Evolutionary conservation across 1,140 invertebrate genomes (phyloP), one percentile per base, ranked within the genome.

Genomic region (Dreissena rostriformis): DNA sequence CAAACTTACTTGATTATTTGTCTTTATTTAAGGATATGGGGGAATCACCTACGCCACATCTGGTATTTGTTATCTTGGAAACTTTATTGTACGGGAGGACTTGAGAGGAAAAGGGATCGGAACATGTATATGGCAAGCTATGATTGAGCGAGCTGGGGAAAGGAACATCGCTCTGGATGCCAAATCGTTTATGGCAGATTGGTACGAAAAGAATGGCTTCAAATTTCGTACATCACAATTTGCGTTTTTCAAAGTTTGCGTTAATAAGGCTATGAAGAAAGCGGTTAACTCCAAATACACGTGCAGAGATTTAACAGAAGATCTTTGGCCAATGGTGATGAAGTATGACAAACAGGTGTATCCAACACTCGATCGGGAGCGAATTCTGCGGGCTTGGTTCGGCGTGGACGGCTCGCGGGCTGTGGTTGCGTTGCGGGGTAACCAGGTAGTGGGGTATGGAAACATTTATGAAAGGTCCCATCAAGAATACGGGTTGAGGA

Each of bases 61-160:
- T n/a, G n/a, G n/a, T n/a, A n/a, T n/a, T n/a, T n/a, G n/a, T 22
- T 70, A 70, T 70, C 22, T 70, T 22, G 67, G 67, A 8, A 70
- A 29, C 29, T 70, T 7, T 19, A 28, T 70, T 29, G 67, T 70
- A 17, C 22, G 67, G 19, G 29, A 22, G 29, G 11, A 70, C 19
- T 29, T 70, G 8, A 22, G 67, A 11, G 11, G 67, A 28, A 70
- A 29, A 70, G 67, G 67, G 7, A 26, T 70, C 39, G 67, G 67
- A 11, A 22, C 24, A 26, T 7, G 19, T 22, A 5, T 70, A 7
- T 26, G 67, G 28, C 19, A 8, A 10, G 67, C 22, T 10, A 10
- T 70, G 19, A 14, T 70, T 10, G 7, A 70, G 10, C 67, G 26
- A 4, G 22, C 28, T 5, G 67, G 67, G 19, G 28, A 70, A 4